These are phyloP conservation scores for Xestia xanthographa DNA, from an alignment of 2,888 invertebrate species.

Conservation along the genomic window DNA sequence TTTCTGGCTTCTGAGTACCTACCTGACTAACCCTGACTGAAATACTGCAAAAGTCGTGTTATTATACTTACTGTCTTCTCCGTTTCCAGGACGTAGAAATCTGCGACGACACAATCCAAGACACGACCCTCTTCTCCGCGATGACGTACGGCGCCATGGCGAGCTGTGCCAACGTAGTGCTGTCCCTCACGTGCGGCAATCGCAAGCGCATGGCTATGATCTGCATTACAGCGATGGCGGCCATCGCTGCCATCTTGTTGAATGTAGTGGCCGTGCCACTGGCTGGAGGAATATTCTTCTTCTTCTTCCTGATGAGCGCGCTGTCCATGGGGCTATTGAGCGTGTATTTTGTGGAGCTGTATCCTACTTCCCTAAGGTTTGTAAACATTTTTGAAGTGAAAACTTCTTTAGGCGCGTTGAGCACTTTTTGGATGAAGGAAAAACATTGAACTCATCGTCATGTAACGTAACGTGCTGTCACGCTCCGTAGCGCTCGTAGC, in stretches of 20 bases:
- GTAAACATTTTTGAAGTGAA: too few species aligned
- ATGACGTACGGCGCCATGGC: conserved; percentile 86
- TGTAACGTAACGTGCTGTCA: too few species aligned
- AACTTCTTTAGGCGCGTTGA: too few species aligned
- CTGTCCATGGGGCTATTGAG: conserved; percentile 87
- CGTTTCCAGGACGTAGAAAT: conserved; percentile 74
- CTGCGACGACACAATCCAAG: conserved; percentile 86
- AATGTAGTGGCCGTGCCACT: conserved; percentile 82
- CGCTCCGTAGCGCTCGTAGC: too few species aligned
- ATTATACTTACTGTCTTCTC: neutral
- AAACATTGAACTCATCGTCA: too few species aligned
- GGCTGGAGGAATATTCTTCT: conserved; percentile 86
- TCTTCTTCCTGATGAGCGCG: conserved; percentile 85
- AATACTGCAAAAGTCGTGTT: neutral
- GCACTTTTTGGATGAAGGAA: too few species aligned
- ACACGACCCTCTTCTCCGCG: conserved; percentile 85
- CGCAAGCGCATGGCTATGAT: conserved; percentile 85
- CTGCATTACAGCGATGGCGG: conserved; percentile 78
- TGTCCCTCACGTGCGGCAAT: conserved; percentile 85
- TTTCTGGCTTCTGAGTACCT: neutral
- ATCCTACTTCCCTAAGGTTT: conserved; percentile 84
- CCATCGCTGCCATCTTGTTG: conserved; percentile 78
- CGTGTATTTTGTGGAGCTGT: conserved; percentile 87
- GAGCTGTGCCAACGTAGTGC: conserved; percentile 82
- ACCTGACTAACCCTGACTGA: neutral